These are phyloP conservation scores for Zaprionus capensis DNA, from an alignment of 1,140 invertebrate genomes.

Conservation along the genomic window DNA sequence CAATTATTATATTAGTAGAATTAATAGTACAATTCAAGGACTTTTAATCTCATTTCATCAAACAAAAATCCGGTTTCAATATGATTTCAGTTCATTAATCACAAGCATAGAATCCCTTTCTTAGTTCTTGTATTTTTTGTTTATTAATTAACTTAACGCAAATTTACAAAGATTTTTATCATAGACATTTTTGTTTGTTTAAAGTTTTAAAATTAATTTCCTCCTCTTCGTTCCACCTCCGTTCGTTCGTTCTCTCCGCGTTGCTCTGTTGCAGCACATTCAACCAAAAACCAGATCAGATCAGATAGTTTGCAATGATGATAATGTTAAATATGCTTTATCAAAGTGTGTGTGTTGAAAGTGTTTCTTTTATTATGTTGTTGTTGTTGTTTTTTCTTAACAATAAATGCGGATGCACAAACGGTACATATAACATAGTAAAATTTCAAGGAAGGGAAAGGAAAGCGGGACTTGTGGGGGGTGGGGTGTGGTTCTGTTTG, in stretches of 20 bases:
- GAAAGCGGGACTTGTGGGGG: too few species aligned
- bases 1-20: too few species aligned
- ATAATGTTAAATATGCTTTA: neutral
- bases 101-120: slow-evolving; percentile 4
- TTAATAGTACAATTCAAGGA: too few species aligned
- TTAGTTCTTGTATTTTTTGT: slow-evolving; percentile 38
- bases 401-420: slow-evolving; percentile 67
- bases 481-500: neutral
- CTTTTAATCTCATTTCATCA: too few species aligned
- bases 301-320: neutral
- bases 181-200: slow-evolving; percentile 46
- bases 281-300: slow-evolving; percentile 5
- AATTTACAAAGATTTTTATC: slow-evolving; percentile 73
- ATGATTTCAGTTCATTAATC: too few species aligned
- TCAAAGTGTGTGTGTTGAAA: slow-evolving; percentile 18
- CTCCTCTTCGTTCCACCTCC: neutral
- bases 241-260: neutral
- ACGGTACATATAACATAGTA: slow-evolving; percentile 46
- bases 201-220: slow-evolving; percentile 24
- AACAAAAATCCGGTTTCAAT: neutral
- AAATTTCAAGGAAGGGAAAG: slow-evolving; percentile 14
- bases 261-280: slow-evolving; percentile 1
- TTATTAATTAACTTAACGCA: slow-evolving; percentile 80
- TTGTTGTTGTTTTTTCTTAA: slow-evolving; percentile 37
- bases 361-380: slow-evolving; percentile 33